Evolutionary conservation across 1,140 invertebrate species (phyloP), one percentile per base, ranked within the genome.

Genomic region (Lordiphosa mommai): DNA sequence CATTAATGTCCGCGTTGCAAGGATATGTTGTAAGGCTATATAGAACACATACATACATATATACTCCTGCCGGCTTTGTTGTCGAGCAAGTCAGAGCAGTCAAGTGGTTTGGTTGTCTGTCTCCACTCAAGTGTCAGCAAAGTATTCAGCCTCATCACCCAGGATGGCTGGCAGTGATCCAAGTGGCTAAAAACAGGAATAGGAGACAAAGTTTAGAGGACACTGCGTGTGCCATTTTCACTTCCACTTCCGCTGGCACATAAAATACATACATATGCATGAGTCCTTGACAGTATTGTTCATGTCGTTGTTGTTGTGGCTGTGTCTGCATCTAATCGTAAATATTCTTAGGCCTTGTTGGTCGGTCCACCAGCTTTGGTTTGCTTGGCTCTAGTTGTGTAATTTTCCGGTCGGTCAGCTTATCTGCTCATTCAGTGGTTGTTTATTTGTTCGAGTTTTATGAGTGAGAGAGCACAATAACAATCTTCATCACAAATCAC

Each of bases 91-190:
- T 79, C 73, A 69, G 63, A n/a, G n/a, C 68, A 79, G 73, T 79
- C 74, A 79, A 79, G 74, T 73, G 74, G 60, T 66, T 79, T 73
- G 74, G 65, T 66, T 79, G 74, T 79, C 74, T 65, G 74, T 73
- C 74, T 80, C 74, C 74, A 70, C 70, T 79, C 76, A 79, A 80
- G 76, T 79, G 74, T 79, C 74, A 70, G 65, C 34, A 48, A 44
- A 56, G 74, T 80, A 59, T 70, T 61, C 56, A 59, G 52, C 14
- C 41, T 41, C 64, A 14, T 50, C 52, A 46, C 51, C 43, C 10
- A 38, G 20, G 23, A 30, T 23, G 46, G 60, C 61, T 68, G 63
- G 65, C 65, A 68, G 48, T 40, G 55, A 48, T 60, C 55, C 65
- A 68, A 68, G 60, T 65, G 60, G 61, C 58, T 61, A 38, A 41